Percentiles rank a stretch among this genome's conserved stretches.
Conservation (phyloP, 1,140 invertebrate genomes). For the Bombyx mandarina region DNA sequence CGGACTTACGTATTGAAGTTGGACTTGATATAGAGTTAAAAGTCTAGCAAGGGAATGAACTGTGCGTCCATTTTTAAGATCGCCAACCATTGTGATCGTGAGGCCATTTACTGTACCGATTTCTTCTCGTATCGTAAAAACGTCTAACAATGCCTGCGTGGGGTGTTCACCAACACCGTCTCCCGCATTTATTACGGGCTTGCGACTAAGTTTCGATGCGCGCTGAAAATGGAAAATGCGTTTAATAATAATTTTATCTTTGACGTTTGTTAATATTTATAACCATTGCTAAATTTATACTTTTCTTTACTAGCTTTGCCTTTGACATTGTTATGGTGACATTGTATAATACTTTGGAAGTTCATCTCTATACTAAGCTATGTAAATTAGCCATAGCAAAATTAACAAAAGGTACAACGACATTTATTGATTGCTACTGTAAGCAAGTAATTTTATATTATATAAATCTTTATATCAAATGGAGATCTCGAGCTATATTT, state of each 20-base stretch:
- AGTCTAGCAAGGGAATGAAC: slow-evolving; percentile 96
- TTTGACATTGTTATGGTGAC: too few species aligned
- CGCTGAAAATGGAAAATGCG: slow-evolving; percentile 68
- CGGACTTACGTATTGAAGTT: slow-evolving; percentile 92
- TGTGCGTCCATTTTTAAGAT: slow-evolving; percentile 97
- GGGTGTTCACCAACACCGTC: slow-evolving; percentile 99
- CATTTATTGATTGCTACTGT: too few species aligned
- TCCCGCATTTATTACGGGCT: slow-evolving; percentile 97
- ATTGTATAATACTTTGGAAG: too few species aligned
- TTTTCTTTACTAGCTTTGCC: neutral
- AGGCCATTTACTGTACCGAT: slow-evolving; percentile 98
- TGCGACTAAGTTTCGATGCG: slow-evolving; percentile 85
- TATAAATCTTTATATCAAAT: too few species aligned
- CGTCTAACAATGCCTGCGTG: slow-evolving; percentile 96
- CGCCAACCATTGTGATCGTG: slow-evolving; percentile 94
- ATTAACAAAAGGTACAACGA: too few species aligned
- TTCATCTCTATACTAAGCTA: too few species aligned
- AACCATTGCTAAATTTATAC: neutral
- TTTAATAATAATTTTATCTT: neutral
- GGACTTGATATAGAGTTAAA: slow-evolving; percentile 91
- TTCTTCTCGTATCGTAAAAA: slow-evolving; percentile 98
- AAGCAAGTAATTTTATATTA: too few species aligned
- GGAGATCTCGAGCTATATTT: too few species aligned
- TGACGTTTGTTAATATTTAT: neutral
- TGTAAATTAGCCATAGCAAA: too few species aligned